Percentiles rank a stretch among this genome's conserved stretches.
Conservation (phyloP, 2,797 vertebrate genomes). For the Xenentodon cancila region DNA sequence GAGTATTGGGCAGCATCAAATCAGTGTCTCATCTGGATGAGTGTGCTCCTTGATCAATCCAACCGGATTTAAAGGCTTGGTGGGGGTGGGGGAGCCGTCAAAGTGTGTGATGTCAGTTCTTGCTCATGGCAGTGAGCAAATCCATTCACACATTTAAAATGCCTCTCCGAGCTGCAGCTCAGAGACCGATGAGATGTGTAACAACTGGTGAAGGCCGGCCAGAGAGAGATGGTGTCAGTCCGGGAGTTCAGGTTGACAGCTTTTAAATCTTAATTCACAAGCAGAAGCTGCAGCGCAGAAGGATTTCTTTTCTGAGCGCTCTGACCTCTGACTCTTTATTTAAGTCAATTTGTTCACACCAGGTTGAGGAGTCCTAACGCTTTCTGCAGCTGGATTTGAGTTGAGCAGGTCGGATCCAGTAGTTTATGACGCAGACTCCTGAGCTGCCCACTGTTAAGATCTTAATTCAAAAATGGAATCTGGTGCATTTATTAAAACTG, state of each 20-base stretch:
- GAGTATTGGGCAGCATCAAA: conserved; percentile 10
- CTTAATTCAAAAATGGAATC: too few relatives aligned
- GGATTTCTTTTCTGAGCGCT: conserved; percentile 5
- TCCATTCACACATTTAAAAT: conserved; percentile 54
- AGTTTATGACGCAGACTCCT: not conserved
- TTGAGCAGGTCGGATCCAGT: too few relatives aligned
- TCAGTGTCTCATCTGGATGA: conserved; percentile 32
- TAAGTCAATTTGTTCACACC: conserved; percentile 28
- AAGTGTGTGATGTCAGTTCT: conserved; percentile 21
- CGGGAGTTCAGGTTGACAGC: conserved; percentile 1
- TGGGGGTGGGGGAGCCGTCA: conserved; percentile 2
- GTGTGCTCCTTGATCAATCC: conserved; percentile 34
- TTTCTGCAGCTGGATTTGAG: not conserved
- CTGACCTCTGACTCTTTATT: conserved; percentile 31
- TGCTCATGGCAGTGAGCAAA: conserved; percentile 33
- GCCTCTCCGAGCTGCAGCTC: conserved; percentile 39
- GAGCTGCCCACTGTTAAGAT: not conserved
- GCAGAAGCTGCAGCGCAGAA: conserved; percentile 13
- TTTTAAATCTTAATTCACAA: conserved; percentile 25
- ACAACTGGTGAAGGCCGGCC: not conserved
- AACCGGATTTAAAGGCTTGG: conserved; percentile 45
- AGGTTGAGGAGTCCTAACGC: conserved; percentile 17
- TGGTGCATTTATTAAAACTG: too few relatives aligned
- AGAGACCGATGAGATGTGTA: conserved; percentile 6
- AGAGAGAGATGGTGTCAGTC: conserved; percentile 5